phyloP scores from a whole-genome alignment of 2,113 vertebrate genomes.

The Tenrec ecaudatus region DNA sequence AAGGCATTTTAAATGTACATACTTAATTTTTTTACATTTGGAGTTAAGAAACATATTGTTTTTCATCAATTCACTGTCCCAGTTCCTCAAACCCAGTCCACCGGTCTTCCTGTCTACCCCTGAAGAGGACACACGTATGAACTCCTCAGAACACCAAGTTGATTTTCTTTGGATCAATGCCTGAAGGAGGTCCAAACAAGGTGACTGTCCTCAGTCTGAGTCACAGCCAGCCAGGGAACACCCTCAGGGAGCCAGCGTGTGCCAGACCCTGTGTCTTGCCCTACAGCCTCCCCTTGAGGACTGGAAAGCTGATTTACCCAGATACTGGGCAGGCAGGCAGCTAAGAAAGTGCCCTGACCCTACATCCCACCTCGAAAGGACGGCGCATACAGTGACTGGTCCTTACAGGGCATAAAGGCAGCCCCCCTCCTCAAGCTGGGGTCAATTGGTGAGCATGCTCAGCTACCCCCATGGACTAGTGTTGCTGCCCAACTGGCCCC shows the following conservation, averaged over 20 bases:
- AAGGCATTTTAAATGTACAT: neutral
- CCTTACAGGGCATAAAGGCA: neutral
- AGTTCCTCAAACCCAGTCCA: slow-evolving; percentile 9
- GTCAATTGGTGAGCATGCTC: neutral
- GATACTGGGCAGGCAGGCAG: neutral
- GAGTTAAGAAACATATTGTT: neutral
- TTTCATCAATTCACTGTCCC: slow-evolving; percentile 19
- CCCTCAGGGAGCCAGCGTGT: neutral
- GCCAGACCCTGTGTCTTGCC: too few species aligned
- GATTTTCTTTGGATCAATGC: neutral
- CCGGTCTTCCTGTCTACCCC: slow-evolving; percentile 8
- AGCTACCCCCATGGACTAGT: neutral
- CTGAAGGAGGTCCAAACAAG: neutral
- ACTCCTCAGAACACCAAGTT: neutral
- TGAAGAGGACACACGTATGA: neutral
- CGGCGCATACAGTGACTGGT: neutral
- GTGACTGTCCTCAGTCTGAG: neutral
- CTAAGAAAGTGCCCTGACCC: neutral
- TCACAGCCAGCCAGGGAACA: neutral
- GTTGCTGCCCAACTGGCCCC: neutral
- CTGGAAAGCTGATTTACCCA: neutral
- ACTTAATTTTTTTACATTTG: slow-evolving; percentile 19
- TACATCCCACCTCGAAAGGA: neutral
- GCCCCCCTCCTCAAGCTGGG: neutral
- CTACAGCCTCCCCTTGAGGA: neutral